Base-by-base conservation (phyloP, 2,113 vertebrate genomes). In the Polypterus bichir region DNA sequence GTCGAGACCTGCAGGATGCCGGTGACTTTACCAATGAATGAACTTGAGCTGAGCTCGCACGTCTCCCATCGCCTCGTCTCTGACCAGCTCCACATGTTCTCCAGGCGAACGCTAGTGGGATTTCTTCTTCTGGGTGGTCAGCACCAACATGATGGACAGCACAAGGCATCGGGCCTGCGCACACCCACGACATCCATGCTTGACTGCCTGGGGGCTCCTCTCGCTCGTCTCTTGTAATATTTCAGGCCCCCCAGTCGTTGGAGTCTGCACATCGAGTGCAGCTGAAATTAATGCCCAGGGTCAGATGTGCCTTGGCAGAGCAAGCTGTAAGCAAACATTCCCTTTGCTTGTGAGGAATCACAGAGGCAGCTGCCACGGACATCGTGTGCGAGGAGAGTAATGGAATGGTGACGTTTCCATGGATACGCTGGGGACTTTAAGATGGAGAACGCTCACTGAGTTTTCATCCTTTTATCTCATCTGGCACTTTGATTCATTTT, bases 351-450 rank as follows among this genome's bases (percentile, higher is more conserved):
- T 74, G 82, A 84, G 73, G 77, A 10, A 79, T 75, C 73, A 77
- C 71, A 73, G 75, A 75, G 77, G 71, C 75, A 74, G 79, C 60
- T 80, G 75, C 80, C 76, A 80, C 81, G 73, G 79, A 85, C 86
- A 70, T 84, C 81, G 86, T 81, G 68, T 75, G 75, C 70, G 78
- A 80, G 78, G 72, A 76, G 69, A 71, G 70, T 75, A 69, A 60
- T 80, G 77, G 78, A 84, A 77, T 76, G 78, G 70, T 67, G 73
- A 71, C 5, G 85, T 88, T 89, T 75, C 83, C 79, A 88, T 86
- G 76, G 85, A 70, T 79, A 89, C 85, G 61, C 47, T 71, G 27
- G 27, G 27, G 27, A 27, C 27, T 27, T 27, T 27, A 27, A 27
- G 27, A 69, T 79, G 76, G 69, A 63, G 74, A 72, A 70, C 68